A percentile compares a stretch with the other conserved stretches of the same genome.
These are phyloP conservation scores for Synanthedon vespiformis DNA, from an alignment of 2,888 invertebrate genomes.

Conservation along the genomic window DNA sequence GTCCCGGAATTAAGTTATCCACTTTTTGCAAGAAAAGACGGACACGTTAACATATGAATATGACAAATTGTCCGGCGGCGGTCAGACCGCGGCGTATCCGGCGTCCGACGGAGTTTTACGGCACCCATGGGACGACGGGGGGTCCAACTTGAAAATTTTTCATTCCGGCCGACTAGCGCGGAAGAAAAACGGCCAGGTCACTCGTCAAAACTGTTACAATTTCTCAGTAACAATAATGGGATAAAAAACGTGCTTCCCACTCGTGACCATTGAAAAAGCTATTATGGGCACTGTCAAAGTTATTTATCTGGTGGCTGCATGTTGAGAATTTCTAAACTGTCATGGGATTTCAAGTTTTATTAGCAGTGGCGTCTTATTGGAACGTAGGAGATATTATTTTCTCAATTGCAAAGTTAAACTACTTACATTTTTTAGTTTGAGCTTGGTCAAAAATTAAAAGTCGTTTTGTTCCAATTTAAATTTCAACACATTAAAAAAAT, in stretches of 20 bases:
- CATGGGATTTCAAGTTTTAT: slow-evolving; percentile 65
- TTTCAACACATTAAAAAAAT: no score
- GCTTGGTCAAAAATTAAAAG: no score
- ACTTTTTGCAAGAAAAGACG: slow-evolving; percentile 70
- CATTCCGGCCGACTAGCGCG: slow-evolving; percentile 54
- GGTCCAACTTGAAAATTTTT: slow-evolving; percentile 69
- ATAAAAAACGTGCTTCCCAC: slow-evolving; percentile 44
- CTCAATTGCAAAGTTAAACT: no score
- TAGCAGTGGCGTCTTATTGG: slow-evolving; percentile 30
- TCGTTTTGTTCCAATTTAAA: no score
- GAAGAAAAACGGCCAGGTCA: slow-evolving; percentile 67
- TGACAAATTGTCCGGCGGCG: slow-evolving; percentile 68
- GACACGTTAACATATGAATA: slow-evolving; percentile 71
- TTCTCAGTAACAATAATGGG: slow-evolving; percentile 70
- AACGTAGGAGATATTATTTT: slow-evolving; percentile 2
- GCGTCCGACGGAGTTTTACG: slow-evolving; percentile 62
- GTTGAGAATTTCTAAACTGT: slow-evolving; percentile 63
- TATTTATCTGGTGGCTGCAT: slow-evolving; percentile 62
- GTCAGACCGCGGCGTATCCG: slow-evolving; percentile 49
- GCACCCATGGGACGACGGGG: slow-evolving; percentile 57
- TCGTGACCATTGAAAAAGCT: slow-evolving; percentile 51
- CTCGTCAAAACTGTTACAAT: slow-evolving; percentile 70
- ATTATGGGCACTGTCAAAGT: slow-evolving; percentile 65
- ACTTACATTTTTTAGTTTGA: no score
- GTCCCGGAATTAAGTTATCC: slow-evolving; percentile 63